Evolutionary conservation across 23 tunicate genomes (phyloP).

Genomic region (Pegea sp.): DNA sequence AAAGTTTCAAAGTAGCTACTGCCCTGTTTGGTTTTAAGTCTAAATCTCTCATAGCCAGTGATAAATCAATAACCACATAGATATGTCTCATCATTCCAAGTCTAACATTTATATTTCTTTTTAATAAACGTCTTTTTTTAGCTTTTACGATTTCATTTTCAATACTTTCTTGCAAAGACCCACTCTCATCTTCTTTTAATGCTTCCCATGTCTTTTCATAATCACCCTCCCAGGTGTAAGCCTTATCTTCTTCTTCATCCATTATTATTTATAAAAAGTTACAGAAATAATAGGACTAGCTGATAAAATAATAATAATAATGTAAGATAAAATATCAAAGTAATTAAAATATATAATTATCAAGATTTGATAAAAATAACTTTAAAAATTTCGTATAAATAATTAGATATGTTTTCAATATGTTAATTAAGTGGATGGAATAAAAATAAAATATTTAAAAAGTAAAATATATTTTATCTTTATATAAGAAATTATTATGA

Average conservation of each 20-base stretch:
- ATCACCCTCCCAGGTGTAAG: slow-evolving; percentile 95
- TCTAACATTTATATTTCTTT: slow-evolving; percentile 29
- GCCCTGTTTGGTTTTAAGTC: slow-evolving; percentile 87
- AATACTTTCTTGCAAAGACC: slow-evolving; percentile 50
- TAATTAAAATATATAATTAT: too few species aligned
- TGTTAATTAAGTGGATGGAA: too few species aligned
- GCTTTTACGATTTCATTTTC: slow-evolving; percentile 38
- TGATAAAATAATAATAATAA: too few species aligned
- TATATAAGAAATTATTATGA: too few species aligned
- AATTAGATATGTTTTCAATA: too few species aligned
- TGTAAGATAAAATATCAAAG: too few species aligned
- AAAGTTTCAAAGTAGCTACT: slow-evolving; percentile 21
- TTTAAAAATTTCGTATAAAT: too few species aligned
- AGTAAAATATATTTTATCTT: too few species aligned
- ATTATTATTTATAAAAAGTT: slow-evolving; percentile 4
- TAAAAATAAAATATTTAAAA: too few species aligned
- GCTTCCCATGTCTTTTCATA: slow-evolving; percentile 96
- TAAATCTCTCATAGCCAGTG: slow-evolving; percentile 67
- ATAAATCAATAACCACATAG: slow-evolving; percentile 55
- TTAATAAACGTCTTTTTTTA: slow-evolving; percentile 33
- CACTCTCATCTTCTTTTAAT: slow-evolving; percentile 89
- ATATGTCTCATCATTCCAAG: slow-evolving; percentile 90
- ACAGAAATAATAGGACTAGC: too few species aligned
- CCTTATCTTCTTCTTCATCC: slow-evolving; percentile 39
- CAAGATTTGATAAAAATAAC: too few species aligned